Base-by-base conservation (phyloP, 1,140 invertebrate species). In the Trichonephila clavata region DNA sequence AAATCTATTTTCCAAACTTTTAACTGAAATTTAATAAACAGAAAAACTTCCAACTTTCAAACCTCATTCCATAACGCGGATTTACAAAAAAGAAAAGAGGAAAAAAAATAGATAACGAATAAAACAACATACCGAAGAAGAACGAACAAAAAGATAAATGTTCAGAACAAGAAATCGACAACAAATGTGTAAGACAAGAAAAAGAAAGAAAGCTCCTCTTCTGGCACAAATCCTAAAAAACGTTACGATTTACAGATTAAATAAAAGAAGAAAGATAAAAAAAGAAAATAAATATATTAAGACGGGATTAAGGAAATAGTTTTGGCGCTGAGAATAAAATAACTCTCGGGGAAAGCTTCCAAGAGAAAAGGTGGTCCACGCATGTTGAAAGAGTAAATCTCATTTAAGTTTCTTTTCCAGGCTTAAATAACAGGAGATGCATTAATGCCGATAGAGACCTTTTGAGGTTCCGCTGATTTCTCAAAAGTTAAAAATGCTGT, bases 211-310 rank as follows among this genome's bases (percentile, higher is more conserved):
- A 77, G 32, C 2, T 39, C 32, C 27, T 77, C 32, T 77, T 27
- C 71, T 39, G 32, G 6, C 21, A 77, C 27, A 77, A 63, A 77
- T 77, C 71, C 27, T 77, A 77, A 77, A 77, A 77, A 77, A 77
- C 18, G 71, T 77, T 77, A 18, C 71, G 71, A 77, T 77, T 77
- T 77, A 77, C 27, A 77, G 71, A 77, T 77, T 77, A 77, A 77
- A 32, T 39, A 77, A 32, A 27, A 7, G 68, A 20, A 77, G 27
- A 77, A 77, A 63, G 61, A 63, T 20, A 32, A 39, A 63, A 21
- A 21, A 63, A 63, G 16, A 63, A 63, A 63, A 63, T 18, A 63
- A 50, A 7, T 50, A 63, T 77, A 16, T 20, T 32, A 77, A 77
- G 71, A 77, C 27, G 27, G 71, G 71, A 77, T 77, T 77, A 77